These are phyloP conservation scores for Apostichopus japonicus DNA, from an alignment of 35 echinoderm and acorn worm species.

Conservation along the genomic window DNA sequence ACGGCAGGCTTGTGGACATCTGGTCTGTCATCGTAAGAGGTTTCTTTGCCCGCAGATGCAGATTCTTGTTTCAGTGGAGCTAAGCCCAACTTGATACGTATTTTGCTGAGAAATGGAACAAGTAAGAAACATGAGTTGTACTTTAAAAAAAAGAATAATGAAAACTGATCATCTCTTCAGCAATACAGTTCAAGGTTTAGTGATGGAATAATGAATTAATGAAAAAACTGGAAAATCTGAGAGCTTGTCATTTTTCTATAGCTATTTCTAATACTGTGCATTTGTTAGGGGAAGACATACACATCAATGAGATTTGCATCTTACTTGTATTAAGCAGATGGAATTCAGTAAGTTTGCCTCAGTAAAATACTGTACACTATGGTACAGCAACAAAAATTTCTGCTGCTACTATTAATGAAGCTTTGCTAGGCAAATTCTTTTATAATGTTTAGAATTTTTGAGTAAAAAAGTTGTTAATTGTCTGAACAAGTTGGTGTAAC, in stretches of 20 bases:
- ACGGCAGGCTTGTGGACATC: conserved; percentile 95
- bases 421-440: too few relatives aligned
- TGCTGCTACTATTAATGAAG: too few relatives aligned
- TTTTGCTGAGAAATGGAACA: conserved; percentile 66
- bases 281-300: neutral
- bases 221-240: neutral
- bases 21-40: conserved; percentile 9
- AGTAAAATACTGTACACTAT: too few relatives aligned
- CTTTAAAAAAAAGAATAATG: neutral
- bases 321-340: too few relatives aligned
- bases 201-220: neutral
- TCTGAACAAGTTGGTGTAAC: too few relatives aligned
- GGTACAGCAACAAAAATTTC: too few relatives aligned
- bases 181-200: neutral
- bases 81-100: conserved; percentile 91
- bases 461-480: neutral
- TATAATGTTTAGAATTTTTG: too few relatives aligned
- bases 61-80: conserved; percentile 67
- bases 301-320: too few relatives aligned
- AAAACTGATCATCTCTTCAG: neutral
- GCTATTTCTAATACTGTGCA: too few relatives aligned
- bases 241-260: neutral
- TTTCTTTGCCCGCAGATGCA: conserved; percentile 36
- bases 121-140: too few relatives aligned
- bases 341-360: too few relatives aligned